Percentiles rank a stretch among this genome's conserved stretches.
Evolutionary conservation across 1,140 invertebrate species (phyloP).

Genomic region (Elymnias hypermnestra): DNA sequence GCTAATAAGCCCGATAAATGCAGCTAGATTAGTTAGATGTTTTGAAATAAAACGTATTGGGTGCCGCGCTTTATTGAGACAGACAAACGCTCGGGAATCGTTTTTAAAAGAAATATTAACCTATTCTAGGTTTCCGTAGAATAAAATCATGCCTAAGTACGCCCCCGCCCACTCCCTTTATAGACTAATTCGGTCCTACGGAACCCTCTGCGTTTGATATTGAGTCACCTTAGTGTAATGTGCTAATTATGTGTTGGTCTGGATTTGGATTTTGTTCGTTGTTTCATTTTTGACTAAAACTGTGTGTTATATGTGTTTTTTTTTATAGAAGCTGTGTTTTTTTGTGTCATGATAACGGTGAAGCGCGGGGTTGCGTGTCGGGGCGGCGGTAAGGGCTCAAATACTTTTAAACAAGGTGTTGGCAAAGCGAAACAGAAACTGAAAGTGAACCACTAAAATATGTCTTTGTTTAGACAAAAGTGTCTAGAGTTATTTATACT

Average conservation of each 20-base stretch:
- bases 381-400: slow-evolving; percentile 38
- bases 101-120: no score
- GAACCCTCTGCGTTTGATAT: slow-evolving; percentile 51
- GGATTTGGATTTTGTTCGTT: slow-evolving; percentile 73
- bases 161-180: slow-evolving; percentile 32
- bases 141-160: slow-evolving; percentile 23
- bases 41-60: slow-evolving; percentile 32
- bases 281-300: slow-evolving; percentile 70
- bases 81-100: slow-evolving; percentile 27
- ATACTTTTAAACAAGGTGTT: slow-evolving; percentile 17
- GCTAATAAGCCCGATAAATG: slow-evolving; percentile 46
- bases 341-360: slow-evolving; percentile 48
- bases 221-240: slow-evolving; percentile 67
- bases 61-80: slow-evolving; percentile 34
- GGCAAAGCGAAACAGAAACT: background rate
- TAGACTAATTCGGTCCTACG: slow-evolving; percentile 39
- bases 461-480: no score
- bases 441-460: no score
- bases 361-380: slow-evolving; percentile 47
- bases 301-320: slow-evolving; percentile 73
- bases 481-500: no score
- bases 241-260: slow-evolving; percentile 74
- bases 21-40: slow-evolving; percentile 33
- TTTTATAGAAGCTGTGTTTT: slow-evolving; percentile 63
- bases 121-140: slow-evolving; percentile 61